These are phyloP conservation scores for Epizoanthus stellaris DNA, from an alignment of 92 coral and sea anemone genomes.

Conservation along the genomic window DNA sequence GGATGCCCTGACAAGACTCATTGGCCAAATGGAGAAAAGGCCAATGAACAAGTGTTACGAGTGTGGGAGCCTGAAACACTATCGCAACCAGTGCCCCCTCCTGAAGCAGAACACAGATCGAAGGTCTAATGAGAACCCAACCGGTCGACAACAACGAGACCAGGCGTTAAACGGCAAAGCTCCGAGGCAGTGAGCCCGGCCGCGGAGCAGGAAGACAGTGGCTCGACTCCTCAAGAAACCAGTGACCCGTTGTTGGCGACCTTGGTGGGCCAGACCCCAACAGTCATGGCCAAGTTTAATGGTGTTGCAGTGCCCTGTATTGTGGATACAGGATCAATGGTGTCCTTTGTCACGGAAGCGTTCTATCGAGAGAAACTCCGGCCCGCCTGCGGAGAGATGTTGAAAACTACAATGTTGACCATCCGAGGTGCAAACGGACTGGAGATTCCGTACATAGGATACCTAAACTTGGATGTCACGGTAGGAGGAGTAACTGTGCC, in stretches of 20 bases:
- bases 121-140: neutral
- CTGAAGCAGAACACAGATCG: neutral
- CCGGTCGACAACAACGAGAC: neutral
- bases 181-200: slow-evolving; percentile 58
- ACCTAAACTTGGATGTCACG: slow-evolving; percentile 54
- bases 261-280: neutral
- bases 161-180: slow-evolving; percentile 41
- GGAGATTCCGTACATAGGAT: slow-evolving; percentile 71
- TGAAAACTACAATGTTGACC: slow-evolving; percentile 27
- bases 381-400: slow-evolving; percentile 38
- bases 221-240: slow-evolving; percentile 29
- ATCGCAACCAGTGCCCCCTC: slow-evolving; percentile 29
- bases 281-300: neutral
- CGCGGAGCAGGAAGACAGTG: slow-evolving; percentile 44
- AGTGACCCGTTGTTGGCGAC: neutral
- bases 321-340: slow-evolving; percentile 61
- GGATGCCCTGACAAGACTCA: slow-evolving; percentile 39
- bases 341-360: slow-evolving; percentile 54
- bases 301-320: neutral
- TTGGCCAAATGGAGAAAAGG: slow-evolving; percentile 17
- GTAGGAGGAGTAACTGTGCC: slow-evolving; percentile 59
- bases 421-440: slow-evolving; percentile 68
- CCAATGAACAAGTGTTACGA: slow-evolving; percentile 15
- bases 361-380: slow-evolving; percentile 52
- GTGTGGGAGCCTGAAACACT: slow-evolving; percentile 42